Percentiles rank a stretch among this genome's conserved stretches.
Evolutionary conservation across 92 coral and sea anemone species (phyloP).

Genomic region (Epizoanthus stellaris): DNA sequence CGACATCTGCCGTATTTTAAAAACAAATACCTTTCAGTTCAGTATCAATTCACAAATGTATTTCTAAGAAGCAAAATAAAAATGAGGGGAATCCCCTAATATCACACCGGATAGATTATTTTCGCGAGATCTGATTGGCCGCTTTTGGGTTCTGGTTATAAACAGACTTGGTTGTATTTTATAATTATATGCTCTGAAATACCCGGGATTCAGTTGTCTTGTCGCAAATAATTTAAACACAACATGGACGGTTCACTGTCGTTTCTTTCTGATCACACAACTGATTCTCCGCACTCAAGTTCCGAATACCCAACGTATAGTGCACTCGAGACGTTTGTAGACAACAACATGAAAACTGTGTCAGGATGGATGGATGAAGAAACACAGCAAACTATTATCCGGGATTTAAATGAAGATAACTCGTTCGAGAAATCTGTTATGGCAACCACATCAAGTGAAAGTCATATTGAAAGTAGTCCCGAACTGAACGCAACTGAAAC

Average conservation of each 20-base stretch:
- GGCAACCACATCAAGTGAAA: neutral
- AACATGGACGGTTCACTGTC: neutral
- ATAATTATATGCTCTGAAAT: no score
- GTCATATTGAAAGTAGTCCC: neutral
- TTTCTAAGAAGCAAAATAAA: neutral
- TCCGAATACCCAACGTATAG: slow-evolving; percentile 4
- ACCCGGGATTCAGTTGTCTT: no score
- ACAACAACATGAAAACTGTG: neutral
- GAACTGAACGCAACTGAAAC: neutral
- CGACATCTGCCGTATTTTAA: no score
- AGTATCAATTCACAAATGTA: no score
- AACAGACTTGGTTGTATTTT: no score
- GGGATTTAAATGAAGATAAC: slow-evolving; percentile 1
- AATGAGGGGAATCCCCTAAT: slow-evolving; percentile 12
- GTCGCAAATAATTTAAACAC: neutral
- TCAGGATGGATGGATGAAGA: slow-evolving; percentile 24
- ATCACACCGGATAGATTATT: no score
- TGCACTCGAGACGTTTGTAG: neutral
- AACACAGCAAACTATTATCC: slow-evolving; percentile 14
- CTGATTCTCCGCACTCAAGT: neutral
- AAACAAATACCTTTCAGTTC: no score
- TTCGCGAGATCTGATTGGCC: neutral
- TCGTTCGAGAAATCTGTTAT: neutral
- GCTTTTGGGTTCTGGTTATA: neutral
- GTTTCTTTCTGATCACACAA: neutral